A percentile compares a stretch with the other conserved stretches of the same genome.
Conservation (phyloP, 1,140 invertebrate species). For the Heliothis virescens region DNA sequence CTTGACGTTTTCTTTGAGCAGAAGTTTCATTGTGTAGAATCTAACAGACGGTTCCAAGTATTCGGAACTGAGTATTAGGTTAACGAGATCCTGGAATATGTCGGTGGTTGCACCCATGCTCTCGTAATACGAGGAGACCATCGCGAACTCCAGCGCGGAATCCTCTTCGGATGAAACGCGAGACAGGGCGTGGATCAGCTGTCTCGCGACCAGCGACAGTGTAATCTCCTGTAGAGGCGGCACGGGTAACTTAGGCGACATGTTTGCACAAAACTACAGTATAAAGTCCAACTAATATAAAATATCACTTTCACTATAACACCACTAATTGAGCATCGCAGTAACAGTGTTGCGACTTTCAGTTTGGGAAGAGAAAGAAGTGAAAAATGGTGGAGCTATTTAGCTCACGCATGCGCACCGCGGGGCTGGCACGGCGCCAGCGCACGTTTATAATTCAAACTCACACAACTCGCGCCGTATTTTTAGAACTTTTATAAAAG, state of each 20-base stretch:
- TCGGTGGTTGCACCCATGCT: conserved; percentile 87
- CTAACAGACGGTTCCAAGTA: conserved; percentile 88
- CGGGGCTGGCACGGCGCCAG: conserved; percentile 74
- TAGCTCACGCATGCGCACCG: conserved; percentile 73
- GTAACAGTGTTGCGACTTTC: conserved; percentile 59
- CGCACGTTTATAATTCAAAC: conserved; percentile 80
- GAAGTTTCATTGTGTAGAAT: conserved; percentile 87
- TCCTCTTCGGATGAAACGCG: conserved; percentile 85
- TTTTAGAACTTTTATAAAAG: conserved; percentile 84
- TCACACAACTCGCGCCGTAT: conserved; percentile 77
- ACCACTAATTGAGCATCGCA: conserved; percentile 72
- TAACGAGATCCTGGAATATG: conserved; percentile 89
- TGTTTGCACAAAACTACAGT: conserved; percentile 67
- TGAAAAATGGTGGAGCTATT: conserved; percentile 78
- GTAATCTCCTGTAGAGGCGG: conserved; percentile 79
- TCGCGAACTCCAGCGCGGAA: conserved; percentile 85
- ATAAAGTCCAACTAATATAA: conserved; percentile 37
- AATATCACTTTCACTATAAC: conserved; percentile 61
- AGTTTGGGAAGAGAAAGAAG: conserved; percentile 74
- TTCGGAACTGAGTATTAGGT: conserved; percentile 87
- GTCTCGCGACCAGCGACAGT: conserved; percentile 82
- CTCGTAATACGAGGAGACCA: conserved; percentile 87
- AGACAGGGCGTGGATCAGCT: conserved; percentile 81
- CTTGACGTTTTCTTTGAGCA: conserved; percentile 88
- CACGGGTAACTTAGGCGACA: conserved; percentile 85